Base-by-base conservation (phyloP, 2,888 invertebrate genomes). In the Diarsia rubi region DNA sequence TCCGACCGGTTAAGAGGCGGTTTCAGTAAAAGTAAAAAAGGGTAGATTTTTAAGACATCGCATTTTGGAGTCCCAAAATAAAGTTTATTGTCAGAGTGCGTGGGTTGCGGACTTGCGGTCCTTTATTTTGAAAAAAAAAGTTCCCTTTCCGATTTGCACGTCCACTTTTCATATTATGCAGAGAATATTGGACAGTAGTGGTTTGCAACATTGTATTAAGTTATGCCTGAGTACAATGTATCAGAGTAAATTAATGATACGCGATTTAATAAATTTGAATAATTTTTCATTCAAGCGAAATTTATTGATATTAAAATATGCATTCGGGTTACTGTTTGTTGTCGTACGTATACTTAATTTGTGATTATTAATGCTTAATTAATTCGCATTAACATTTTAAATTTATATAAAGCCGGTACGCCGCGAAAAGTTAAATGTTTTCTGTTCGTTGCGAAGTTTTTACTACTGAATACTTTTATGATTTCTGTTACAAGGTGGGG, bases 1-100 rank as follows among this genome's bases (percentile, higher is more conserved):
- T 88, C 85, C 87, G 86, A 93, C 93, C 93, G 93, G 92, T 93
- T 90, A 88, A 90, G 83, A 90, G 85, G 90, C 88, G 81, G 91
- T 90, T 92, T 90, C 78, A 90, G 89, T 89, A 91, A 91, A 91
- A 93, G 89, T 86, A 91, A 91, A 91, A 88, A 92, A 91, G 88
- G 83, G 83, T 83, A 84, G 80, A 88, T 90, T 92, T 93, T 92
- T 90, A 92, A 91, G 91, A 90, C 87, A 87, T 88, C 89, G 89
- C 88, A 89, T 92, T 92, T 91, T 89, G 88, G 86, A 90, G 91
- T 91, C 93, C 92, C 91, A 92, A 94, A 95, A 94, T 94, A 95
- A 95, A 93, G 92, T 95, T 94, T 94, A 94, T 93, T 93, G 93
- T 92, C 92, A 90, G 91, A 78, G 70, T 88, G 92, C 91, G 94